Percentiles rank a stretch among this genome's conserved stretches.
Evolutionary conservation across 1,140 invertebrate species (phyloP).

Genomic region (Penaeus indicus): DNA sequence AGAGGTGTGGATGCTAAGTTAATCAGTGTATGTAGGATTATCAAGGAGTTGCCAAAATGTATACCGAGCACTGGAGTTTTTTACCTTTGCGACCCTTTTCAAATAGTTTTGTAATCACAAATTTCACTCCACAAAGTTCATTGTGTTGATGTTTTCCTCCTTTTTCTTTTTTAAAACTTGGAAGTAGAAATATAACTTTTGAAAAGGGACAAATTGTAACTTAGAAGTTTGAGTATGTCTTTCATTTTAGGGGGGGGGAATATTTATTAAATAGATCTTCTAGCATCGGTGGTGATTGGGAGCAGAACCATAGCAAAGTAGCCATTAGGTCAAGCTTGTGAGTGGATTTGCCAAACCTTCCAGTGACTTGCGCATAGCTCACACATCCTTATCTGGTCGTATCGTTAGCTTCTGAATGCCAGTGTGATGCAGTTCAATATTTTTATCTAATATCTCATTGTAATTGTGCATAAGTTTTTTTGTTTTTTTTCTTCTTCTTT

Average conservation of each 20-base stretch:
- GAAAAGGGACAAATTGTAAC: not conserved
- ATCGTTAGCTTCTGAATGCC: slow-evolving; percentile 32
- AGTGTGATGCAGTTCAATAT: slow-evolving; percentile 51
- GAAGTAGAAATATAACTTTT: slow-evolving; percentile 1
- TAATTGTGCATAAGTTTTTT: slow-evolving; percentile 41
- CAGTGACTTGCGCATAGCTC: slow-evolving; percentile 2
- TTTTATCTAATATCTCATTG: slow-evolving; percentile 56
- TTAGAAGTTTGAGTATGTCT: slow-evolving; percentile 33
- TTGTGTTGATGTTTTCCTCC: too few species aligned
- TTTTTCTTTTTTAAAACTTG: not conserved
- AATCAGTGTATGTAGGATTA: not conserved
- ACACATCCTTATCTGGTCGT: slow-evolving; percentile 21
- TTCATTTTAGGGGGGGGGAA: slow-evolving; percentile 35
- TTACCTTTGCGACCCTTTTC: not conserved
- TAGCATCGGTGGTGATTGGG: slow-evolving; percentile 11
- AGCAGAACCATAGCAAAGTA: slow-evolving; percentile 32
- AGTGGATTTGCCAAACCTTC: slow-evolving; percentile 46
- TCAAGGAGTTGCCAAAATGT: slow-evolving; percentile 10
- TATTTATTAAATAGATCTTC: slow-evolving; percentile 15
- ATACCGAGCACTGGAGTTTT: slow-evolving; percentile 16
- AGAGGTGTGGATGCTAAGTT: not conserved
- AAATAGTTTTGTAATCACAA: not conserved
- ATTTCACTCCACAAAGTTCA: too few species aligned
- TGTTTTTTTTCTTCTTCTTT: too few species aligned
- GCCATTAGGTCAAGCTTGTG: slow-evolving; percentile 31